Percentiles rank a stretch among this genome's conserved stretches.
Evolutionary conservation across 2,888 invertebrate species (phyloP).

Genomic region (Pollenia griseotomentosa): DNA sequence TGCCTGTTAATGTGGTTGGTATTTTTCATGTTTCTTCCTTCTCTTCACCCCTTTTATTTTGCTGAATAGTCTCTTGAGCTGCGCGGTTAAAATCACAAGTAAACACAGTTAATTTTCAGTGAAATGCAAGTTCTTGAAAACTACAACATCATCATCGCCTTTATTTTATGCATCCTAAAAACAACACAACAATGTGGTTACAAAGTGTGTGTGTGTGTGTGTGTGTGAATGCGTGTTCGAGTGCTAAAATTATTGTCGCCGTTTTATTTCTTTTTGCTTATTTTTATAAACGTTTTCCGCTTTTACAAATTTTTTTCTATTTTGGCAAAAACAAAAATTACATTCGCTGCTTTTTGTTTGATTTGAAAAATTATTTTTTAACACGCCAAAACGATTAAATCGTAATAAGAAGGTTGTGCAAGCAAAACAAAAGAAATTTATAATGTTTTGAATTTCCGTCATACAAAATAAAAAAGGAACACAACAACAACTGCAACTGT

Average conservation of each 20-base stretch:
- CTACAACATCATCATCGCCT: neutral
- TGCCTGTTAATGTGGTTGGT: conserved; percentile 38
- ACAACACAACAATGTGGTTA: conserved; percentile 8
- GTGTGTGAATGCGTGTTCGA: neutral
- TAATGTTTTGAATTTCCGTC: neutral
- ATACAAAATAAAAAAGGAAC: neutral
- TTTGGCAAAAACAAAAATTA: neutral
- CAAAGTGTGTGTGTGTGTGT: neutral
- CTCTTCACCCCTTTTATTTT: neutral
- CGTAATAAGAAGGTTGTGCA: conserved; percentile 10
- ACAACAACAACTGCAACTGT: conserved; percentile 10
- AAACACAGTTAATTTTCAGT: conserved; percentile 66
- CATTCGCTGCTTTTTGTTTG: conserved; percentile 2
- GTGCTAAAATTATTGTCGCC: conserved; percentile 26
- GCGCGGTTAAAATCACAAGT: conserved; percentile 63
- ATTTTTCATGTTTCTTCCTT: conserved; percentile 39
- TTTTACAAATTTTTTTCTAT: neutral
- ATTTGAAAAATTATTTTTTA: conserved; percentile 55
- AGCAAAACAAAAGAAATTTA: conserved; percentile 20
- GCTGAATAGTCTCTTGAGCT: conserved; percentile 11
- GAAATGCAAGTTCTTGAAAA: conserved; percentile 45
- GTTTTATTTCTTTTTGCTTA: conserved; percentile 40
- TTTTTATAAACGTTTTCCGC: conserved; percentile 52
- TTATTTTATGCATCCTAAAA: conserved; percentile 34
- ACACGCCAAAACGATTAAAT: conserved; percentile 56